Conservation (phyloP, 2,888 invertebrate species). For the Himalopsyche kuldschensis region DNA sequence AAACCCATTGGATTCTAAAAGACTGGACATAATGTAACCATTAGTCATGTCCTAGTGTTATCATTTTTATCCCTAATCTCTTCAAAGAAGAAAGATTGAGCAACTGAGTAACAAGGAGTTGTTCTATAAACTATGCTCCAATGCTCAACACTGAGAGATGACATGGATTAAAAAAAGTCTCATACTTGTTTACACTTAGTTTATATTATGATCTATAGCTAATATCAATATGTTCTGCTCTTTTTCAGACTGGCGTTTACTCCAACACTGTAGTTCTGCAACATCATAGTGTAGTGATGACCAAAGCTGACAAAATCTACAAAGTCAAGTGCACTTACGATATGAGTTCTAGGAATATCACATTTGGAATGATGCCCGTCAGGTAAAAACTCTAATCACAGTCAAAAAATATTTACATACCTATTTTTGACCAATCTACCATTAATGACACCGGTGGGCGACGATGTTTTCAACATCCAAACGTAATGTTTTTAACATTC, state of each 20-base stretch:
- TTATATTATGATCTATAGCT: too few relatives aligned
- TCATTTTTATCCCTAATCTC: too few relatives aligned
- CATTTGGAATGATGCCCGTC: constrained; percentile 97
- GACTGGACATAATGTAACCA: too few relatives aligned
- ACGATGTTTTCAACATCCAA: neutral
- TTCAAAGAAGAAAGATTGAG: too few relatives aligned
- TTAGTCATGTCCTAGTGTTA: too few relatives aligned
- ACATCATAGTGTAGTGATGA: constrained; percentile 95
- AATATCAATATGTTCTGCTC: neutral
- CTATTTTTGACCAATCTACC: neutral
- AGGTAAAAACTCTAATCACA: constrained; percentile 55
- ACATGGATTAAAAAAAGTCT: too few relatives aligned
- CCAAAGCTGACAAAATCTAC: constrained; percentile 94
- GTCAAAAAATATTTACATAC: neutral
- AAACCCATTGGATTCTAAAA: too few relatives aligned
- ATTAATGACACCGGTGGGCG: neutral
- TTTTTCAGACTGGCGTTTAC: constrained; percentile 83
- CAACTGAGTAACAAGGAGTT: too few relatives aligned
- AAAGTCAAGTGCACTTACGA: constrained; percentile 96
- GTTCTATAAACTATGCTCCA: too few relatives aligned
- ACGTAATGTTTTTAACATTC: neutral
- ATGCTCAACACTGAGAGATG: too few relatives aligned
- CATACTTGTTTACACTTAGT: too few relatives aligned
- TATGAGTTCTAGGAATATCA: constrained; percentile 94
- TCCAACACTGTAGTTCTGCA: constrained; percentile 93